Conservation (phyloP, 2,797 vertebrate species). For the Alfaro cultratus region DNA sequence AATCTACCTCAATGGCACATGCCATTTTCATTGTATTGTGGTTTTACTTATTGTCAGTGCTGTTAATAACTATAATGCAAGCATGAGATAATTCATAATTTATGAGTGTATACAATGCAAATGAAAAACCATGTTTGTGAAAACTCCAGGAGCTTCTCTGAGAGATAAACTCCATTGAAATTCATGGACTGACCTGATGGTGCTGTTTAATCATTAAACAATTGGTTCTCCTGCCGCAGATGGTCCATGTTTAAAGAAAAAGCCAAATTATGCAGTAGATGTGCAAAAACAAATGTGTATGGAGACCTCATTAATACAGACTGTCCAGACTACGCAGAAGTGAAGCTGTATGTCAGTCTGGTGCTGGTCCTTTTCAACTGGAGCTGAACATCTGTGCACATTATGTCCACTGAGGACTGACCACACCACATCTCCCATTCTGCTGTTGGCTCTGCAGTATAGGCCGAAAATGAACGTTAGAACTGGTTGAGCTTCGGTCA, state of each 20-base stretch:
- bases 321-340: conserved; percentile 4
- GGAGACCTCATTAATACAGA: conserved; percentile 23
- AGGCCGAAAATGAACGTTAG: conserved; percentile 22
- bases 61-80: conserved; percentile 20
- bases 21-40: neutral
- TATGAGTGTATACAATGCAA: neutral
- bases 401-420: conserved; percentile 10
- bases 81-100: neutral
- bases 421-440: conserved; percentile 36
- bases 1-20: neutral
- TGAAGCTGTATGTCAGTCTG: neutral
- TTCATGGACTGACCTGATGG: neutral
- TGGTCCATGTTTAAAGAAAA: conserved; percentile 1
- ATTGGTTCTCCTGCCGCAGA: neutral
- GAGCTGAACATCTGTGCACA: conserved; percentile 27
- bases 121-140: neutral
- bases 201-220: conserved; percentile 25
- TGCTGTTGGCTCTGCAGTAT: conserved; percentile 12
- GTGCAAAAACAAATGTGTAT: neutral
- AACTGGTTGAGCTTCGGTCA: conserved; percentile 54
- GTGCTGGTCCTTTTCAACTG: neutral
- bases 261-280: conserved; percentile 12
- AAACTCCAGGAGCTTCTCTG: neutral
- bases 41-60: neutral
- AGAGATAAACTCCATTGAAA: conserved; percentile 4